A percentile compares a stretch with the other conserved stretches of the same genome.
These are phyloP conservation scores for Lepidochrysops patricia DNA, from an alignment of 2,888 invertebrate species.

Conservation along the genomic window DNA sequence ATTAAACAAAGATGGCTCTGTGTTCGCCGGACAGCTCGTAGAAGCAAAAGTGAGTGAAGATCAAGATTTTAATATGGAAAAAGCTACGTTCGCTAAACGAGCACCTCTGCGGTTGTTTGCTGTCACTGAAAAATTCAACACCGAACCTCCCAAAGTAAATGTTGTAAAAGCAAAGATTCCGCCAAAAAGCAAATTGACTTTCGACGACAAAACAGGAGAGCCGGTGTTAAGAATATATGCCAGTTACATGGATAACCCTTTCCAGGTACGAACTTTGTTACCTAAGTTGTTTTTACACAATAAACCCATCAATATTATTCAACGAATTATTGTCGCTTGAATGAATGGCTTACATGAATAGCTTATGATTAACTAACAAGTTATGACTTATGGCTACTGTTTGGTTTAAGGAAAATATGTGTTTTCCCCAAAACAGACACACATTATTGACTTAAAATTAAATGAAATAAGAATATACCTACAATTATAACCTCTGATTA, in stretches of 20 bases:
- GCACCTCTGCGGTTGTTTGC: conserved; percentile 50
- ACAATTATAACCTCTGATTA: no score
- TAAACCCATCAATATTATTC: no score
- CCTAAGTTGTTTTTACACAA: no score
- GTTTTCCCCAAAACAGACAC: no score
- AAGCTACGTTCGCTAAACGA: conserved; percentile 43
- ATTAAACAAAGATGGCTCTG: conserved; percentile 45
- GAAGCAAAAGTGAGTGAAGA: conserved; percentile 62
- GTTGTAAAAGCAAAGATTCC: conserved; percentile 59
- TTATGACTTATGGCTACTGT: no score
- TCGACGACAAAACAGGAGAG: conserved; percentile 61
- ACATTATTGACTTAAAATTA: no score
- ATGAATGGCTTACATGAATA: no score
- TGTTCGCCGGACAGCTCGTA: conserved; percentile 60
- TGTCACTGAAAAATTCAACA: conserved; percentile 39
- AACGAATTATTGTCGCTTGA: no score
- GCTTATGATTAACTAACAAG: no score
- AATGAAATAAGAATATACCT: no score
- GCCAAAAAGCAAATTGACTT: conserved; percentile 57
- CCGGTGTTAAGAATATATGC: conserved; percentile 74
- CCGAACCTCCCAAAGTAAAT: conserved; percentile 37
- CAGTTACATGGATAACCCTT: conserved; percentile 51
- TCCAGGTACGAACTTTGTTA: conserved; percentile 48
- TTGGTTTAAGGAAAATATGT: no score
- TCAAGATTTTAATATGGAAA: conserved; percentile 55